Evolutionary conservation across 2,888 invertebrate species (phyloP).

Genomic region (Lysandra coridon): DNA sequence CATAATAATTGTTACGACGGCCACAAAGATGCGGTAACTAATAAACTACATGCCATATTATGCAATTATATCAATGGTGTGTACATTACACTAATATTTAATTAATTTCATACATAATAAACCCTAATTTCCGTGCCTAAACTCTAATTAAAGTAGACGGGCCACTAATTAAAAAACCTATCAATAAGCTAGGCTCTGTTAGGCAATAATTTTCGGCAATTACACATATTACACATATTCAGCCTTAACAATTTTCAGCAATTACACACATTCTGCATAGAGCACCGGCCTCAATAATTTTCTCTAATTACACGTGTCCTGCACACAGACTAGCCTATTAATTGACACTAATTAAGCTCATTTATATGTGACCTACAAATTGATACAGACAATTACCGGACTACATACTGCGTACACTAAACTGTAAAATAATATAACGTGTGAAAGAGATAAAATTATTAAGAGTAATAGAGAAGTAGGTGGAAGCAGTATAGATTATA

Average conservation of each 20-base stretch:
- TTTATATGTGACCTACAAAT: slow-evolving; percentile 53
- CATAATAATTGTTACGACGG: background rate
- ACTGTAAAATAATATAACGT: background rate
- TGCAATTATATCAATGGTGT: background rate
- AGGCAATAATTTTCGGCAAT: slow-evolving; percentile 39
- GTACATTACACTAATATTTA: background rate
- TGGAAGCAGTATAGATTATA: no score
- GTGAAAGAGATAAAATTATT: background rate
- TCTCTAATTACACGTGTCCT: slow-evolving; percentile 39
- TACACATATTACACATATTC: slow-evolving; percentile 32
- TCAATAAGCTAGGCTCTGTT: slow-evolving; percentile 36
- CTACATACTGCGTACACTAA: background rate
- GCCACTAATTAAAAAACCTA: slow-evolving; percentile 35
- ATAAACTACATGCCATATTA: background rate
- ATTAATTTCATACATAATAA: background rate
- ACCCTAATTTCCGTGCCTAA: background rate
- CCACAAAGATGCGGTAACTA: background rate
- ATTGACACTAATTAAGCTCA: slow-evolving; percentile 58
- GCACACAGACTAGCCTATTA: slow-evolving; percentile 41
- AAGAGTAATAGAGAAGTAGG: background rate
- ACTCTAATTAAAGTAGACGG: background rate
- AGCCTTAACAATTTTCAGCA: slow-evolving; percentile 46
- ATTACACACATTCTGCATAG: background rate
- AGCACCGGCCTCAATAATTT: slow-evolving; percentile 5
- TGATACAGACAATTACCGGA: slow-evolving; percentile 39